These are phyloP conservation scores for Myodes glareolus DNA, from an alignment of 2,113 vertebrate species.

Conservation along the genomic window DNA sequence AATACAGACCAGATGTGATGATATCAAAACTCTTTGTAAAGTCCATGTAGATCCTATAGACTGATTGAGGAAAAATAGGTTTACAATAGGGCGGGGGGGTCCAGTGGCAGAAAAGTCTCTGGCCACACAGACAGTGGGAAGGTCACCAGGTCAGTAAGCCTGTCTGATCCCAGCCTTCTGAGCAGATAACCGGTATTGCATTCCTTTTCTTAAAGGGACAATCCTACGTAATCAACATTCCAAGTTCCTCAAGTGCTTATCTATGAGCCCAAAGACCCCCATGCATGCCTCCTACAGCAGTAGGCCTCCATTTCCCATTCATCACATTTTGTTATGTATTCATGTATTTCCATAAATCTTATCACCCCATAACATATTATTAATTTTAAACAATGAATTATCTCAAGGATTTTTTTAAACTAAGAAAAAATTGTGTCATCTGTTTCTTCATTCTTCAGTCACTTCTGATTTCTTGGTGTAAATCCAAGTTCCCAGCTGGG, in stretches of 20 bases:
- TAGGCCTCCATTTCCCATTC: background rate
- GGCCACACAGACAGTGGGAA: background rate
- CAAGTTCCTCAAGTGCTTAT: background rate
- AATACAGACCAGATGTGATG: background rate
- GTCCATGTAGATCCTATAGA: background rate
- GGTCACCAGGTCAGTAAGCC: background rate
- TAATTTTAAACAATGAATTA: background rate
- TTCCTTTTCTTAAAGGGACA: background rate
- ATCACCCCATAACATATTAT: background rate
- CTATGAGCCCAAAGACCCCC: background rate
- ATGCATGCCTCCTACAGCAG: background rate
- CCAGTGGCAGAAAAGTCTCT: background rate
- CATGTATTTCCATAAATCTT: background rate
- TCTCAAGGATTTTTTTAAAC: background rate
- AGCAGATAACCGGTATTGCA: background rate
- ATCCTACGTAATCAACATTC: background rate
- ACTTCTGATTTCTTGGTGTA: background rate
- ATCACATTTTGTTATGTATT: background rate
- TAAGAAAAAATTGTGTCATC: background rate
- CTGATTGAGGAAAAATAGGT: background rate
- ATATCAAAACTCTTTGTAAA: background rate
- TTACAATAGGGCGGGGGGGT: background rate
- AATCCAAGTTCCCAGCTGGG: background rate
- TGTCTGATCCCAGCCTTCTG: background rate
- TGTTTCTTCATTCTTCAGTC: background rate